Base-by-base conservation (phyloP, 2,113 vertebrate genomes). In the Seriola aureovittata region DNA sequence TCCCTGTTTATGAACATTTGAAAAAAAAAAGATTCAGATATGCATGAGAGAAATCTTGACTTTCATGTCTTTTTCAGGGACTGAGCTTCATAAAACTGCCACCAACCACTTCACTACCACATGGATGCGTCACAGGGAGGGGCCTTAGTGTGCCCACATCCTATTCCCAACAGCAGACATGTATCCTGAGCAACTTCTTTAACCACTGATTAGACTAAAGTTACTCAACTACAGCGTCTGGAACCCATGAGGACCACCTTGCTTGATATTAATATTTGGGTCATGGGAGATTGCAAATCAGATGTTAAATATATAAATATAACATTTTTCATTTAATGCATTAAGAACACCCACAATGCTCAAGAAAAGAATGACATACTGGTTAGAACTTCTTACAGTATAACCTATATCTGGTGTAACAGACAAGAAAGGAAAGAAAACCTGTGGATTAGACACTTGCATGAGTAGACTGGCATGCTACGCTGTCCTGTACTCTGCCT, bases 51-150 rank as follows among this genome's bases (percentile, higher is more conserved):
- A 63, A 44, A 29, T 42, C 44, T 63, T 8, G 1, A 52, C 52
- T 17, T 77, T 29, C 7, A 4, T 17, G 14, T 66, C 19, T 48
- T 32, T 64, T 29, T 57, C 11, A 55, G 38, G 40, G 16, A 66
- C 50, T 13, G 21, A n/a, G 19, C 19, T 19, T 52, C 8, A n/a
- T 17, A 8, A 25, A 36, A 4, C 44, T 16, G n/a, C 32, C 12
- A 29, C 29, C 19, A 34, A 32, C 58, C 38, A 12, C 46, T 50
- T 55, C 55, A 32, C 57, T 5, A 54, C 77, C 71, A 54, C 66
- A 34, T 17, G 4, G 77, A 65, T 32, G 75, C 4, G 19, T 80
- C 77, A 85, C 70, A 68, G 71, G 67, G 74, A 32, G 67, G 32
- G 17, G 54, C 54, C 19, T 54, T 34, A 21, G 17, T 14, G 6